These are phyloP conservation scores for Lasioglossum calceatum DNA, from an alignment of 2,888 invertebrate species.

Conservation along the genomic window DNA sequence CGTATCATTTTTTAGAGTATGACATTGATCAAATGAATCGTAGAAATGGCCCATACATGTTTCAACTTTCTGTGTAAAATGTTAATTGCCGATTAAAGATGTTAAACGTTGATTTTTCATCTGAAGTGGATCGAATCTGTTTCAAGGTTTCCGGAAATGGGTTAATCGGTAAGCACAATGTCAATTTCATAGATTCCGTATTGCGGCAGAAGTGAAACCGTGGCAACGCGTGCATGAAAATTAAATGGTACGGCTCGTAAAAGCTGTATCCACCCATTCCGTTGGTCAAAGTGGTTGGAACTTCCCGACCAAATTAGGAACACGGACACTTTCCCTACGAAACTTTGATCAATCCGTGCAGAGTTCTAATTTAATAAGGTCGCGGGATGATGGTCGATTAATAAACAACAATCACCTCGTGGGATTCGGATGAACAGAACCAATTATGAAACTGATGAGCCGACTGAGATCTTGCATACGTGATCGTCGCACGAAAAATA, in stretches of 20 bases:
- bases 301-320: constrained; percentile 53
- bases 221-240: constrained; percentile 37
- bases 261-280: constrained; percentile 19
- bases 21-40: too few relatives aligned
- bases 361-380: constrained; percentile 36
- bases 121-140: background rate
- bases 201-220: background rate
- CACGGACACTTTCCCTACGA: constrained; percentile 23
- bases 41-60: too few relatives aligned
- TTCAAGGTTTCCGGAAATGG: background rate
- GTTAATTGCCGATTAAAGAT: too few relatives aligned
- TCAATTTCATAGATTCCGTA: background rate
- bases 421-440: background rate
- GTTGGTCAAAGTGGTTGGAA: constrained; percentile 41
- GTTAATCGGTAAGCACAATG: constrained; percentile 7
- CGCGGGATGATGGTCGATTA: constrained; percentile 11
- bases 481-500: too few relatives aligned
- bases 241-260: constrained; percentile 38
- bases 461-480: too few relatives aligned
- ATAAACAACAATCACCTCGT: background rate
- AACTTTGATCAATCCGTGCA: constrained; percentile 29
- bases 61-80: too few relatives aligned
- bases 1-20: too few relatives aligned
- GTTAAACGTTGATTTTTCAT: background rate
- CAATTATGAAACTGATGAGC: background rate